phyloP scores from a whole-genome alignment of 2,888 invertebrate genomes.

The Drosophila nigricruria region DNA sequence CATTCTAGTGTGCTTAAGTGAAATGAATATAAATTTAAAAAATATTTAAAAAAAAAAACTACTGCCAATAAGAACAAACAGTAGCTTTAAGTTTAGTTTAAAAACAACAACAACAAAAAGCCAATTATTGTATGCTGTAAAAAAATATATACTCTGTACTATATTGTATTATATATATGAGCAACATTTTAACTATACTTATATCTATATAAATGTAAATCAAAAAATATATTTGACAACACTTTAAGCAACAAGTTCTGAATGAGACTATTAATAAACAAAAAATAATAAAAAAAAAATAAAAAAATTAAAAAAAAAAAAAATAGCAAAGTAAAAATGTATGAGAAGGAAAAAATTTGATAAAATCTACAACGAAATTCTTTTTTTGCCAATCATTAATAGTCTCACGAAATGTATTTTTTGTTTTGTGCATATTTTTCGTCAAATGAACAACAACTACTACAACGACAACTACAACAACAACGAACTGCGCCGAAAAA shows the following conservation, averaged over 20 bases:
- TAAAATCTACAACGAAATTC: conserved; percentile 51
- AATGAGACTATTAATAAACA: conserved; percentile 85
- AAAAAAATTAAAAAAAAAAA: conserved; percentile 23
- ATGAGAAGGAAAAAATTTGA: conserved; percentile 18
- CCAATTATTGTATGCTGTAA: conserved; percentile 16
- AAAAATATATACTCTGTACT: conserved; percentile 12
- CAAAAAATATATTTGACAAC: conserved; percentile 81
- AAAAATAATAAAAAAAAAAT: conserved; percentile 25
- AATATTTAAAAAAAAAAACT: conserved; percentile 53
- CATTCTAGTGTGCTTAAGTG: conserved; percentile 42
- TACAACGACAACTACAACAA: conserved; percentile 63
- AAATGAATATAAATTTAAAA: conserved; percentile 23
- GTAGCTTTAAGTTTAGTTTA: conserved; percentile 82
- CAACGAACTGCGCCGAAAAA: conserved; percentile 51
- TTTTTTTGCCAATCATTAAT: conserved; percentile 77
- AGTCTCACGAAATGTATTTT: conserved; percentile 85
- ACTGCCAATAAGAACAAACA: conserved; percentile 86
- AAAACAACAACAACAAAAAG: conserved; percentile 6
- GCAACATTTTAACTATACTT: conserved; percentile 25
- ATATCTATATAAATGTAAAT: conserved; percentile 49
- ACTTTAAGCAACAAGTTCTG: conserved; percentile 84
- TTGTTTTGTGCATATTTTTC: conserved; percentile 84
- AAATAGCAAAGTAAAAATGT: conserved; percentile 21
- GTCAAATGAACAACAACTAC: conserved; percentile 71
- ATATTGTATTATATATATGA: conserved; percentile 70